Evolutionary conservation across 2,888 invertebrate genomes (phyloP).

Genomic region (Mechanitis messenoides): DNA sequence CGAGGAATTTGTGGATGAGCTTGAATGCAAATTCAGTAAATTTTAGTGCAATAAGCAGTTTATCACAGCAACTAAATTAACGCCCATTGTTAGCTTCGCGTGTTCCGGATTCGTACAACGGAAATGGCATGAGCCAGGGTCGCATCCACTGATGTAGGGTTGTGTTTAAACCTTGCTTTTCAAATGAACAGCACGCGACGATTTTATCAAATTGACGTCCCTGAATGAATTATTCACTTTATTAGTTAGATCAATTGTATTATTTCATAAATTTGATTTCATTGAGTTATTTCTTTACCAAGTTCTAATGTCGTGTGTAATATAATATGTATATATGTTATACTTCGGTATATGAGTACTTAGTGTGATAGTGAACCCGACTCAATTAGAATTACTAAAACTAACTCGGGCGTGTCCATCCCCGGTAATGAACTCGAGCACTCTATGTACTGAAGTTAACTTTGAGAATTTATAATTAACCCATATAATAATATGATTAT

Average conservation of each 20-base stretch:
- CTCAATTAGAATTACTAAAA: constrained; percentile 32
- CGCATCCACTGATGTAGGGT: constrained; percentile 17
- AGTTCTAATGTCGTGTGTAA: not conserved
- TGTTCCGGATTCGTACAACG: constrained; percentile 54
- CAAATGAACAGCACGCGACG: constrained; percentile 4
- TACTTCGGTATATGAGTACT: not conserved
- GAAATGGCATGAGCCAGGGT: constrained; percentile 50
- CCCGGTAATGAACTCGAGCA: constrained; percentile 22
- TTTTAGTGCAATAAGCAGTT: constrained; percentile 43
- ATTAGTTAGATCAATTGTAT: not conserved
- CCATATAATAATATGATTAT: too few species aligned
- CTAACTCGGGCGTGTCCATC: constrained; percentile 24
- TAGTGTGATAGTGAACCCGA: constrained; percentile 19
- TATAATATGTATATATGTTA: constrained; percentile 11
- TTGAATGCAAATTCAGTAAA: constrained; percentile 36
- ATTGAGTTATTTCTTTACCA: not conserved
- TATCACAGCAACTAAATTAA: constrained; percentile 58
- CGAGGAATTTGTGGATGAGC: too few species aligned
- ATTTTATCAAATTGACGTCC: constrained; percentile 7
- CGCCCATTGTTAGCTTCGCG: constrained; percentile 58
- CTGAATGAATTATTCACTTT: constrained; percentile 5
- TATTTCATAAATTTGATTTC: not conserved
- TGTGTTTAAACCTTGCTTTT: constrained; percentile 6
- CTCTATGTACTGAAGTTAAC: constrained; percentile 20
- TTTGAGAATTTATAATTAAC: constrained; percentile 9